Conservation (phyloP, 2,797 vertebrate species). For the Cossypha heuglini region DNA sequence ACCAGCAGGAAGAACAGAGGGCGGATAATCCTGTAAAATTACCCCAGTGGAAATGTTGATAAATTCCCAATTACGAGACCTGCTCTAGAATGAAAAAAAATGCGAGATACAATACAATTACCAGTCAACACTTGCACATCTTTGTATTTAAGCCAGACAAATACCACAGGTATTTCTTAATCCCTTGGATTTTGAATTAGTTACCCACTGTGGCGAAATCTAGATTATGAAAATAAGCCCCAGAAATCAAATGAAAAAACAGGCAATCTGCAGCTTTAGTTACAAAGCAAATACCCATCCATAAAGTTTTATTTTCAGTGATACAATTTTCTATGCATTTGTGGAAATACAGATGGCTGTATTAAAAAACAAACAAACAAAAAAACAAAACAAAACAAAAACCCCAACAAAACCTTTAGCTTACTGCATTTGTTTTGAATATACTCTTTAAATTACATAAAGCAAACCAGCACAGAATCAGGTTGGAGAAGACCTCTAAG, state of each 20-base stretch:
- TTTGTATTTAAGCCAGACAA: conserved; percentile 39
- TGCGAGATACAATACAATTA: conserved; percentile 56
- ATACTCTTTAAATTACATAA: background rate
- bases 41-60: conserved; percentile 69
- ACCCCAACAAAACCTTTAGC: background rate
- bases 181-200: conserved; percentile 20
- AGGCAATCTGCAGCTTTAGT: background rate
- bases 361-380: background rate
- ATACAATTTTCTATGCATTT: background rate
- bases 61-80: conserved; percentile 69
- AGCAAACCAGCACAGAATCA: background rate
- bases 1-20: conserved; percentile 68
- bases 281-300: background rate
- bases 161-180: conserved; percentile 59
- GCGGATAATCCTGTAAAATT: conserved; percentile 71
- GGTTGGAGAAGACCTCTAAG: background rate
- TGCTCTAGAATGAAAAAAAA: conserved; percentile 56
- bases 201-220: background rate
- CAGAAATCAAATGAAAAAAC: background rate
- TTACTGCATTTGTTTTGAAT: background rate
- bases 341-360: background rate
- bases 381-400: background rate
- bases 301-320: background rate
- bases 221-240: conserved; percentile 14
- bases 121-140: conserved; percentile 59